Evolutionary conservation across 2,797 vertebrate genomes (phyloP), one percentile per base, ranked within the genome.

Genomic region (Pelochelys cantorii): DNA sequence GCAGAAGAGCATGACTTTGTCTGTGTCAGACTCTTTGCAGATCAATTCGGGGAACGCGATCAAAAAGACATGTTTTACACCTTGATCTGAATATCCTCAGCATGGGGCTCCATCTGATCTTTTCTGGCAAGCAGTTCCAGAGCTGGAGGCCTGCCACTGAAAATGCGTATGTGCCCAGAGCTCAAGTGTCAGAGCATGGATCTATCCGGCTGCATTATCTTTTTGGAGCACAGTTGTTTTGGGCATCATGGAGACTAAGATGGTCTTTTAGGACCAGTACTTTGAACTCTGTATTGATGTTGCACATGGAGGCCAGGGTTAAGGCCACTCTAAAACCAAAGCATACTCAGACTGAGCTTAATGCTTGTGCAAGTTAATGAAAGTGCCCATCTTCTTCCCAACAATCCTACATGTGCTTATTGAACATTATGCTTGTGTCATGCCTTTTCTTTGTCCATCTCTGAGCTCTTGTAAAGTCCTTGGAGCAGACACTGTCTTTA

Each of bases 321-420:
- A 0, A 86, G 23, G 6, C 27, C 60, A 53, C 37, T 48, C 56
- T 48, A 37, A 81, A 81, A 84, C 83, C 42, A 18, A 8, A 89
- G 86, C 55, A 34, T 34, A 34, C 31, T 68, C 17, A 68, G 18
- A 68, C 65, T 68, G 65, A 34, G 9, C 18, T 85, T 56, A 77
- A 20, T 84, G n/a, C 71, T 80, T 48, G 48, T 65, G 18, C 60
- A 48, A 85, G 92, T 84, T 95, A 85, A 92, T 89, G 22, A 87
- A 91, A 94, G 90, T 11, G 10, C 60, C 62, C 7, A 79, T 84
- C 92, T 93, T 84, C 56, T 89, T 93, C 91, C 52, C 8, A 37
- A 48, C 74, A 75, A 48, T 48, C 23, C 82, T 90, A 57, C 68
- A 87, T 81, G 18, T 81, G 25, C 9, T 75, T 82, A 10, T 59